These are phyloP conservation scores for Phortica variegata DNA, from an alignment of 1,140 invertebrate genomes.

Conservation along the genomic window DNA sequence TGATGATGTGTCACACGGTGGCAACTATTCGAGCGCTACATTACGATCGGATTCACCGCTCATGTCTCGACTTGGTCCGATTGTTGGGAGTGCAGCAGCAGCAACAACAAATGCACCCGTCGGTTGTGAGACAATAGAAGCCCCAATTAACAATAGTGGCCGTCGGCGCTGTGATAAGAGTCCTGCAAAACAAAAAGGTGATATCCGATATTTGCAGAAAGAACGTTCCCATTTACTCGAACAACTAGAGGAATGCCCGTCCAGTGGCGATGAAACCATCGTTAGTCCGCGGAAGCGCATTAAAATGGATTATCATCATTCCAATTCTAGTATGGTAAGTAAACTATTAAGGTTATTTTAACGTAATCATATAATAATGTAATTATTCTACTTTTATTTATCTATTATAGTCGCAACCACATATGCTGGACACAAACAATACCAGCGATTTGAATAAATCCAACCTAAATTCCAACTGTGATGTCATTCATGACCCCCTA, in stretches of 20 bases:
- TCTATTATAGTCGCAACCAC: too few relatives aligned
- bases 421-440: slow-evolving; percentile 21
- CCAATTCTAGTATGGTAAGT: slow-evolving; percentile 56
- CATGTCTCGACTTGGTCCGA: slow-evolving; percentile 36
- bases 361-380: background rate
- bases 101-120: slow-evolving; percentile 5
- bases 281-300: slow-evolving; percentile 67
- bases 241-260: slow-evolving; percentile 71
- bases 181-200: slow-evolving; percentile 35
- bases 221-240: slow-evolving; percentile 70
- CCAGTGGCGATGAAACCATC: slow-evolving; percentile 69
- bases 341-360: background rate
- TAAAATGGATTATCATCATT: slow-evolving; percentile 62
- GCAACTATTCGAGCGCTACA: slow-evolving; percentile 13
- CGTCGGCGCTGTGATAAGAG: slow-evolving; percentile 53
- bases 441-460: slow-evolving; percentile 24
- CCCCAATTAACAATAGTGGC: slow-evolving; percentile 23
- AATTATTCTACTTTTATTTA: background rate
- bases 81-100: slow-evolving; percentile 18
- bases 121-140: slow-evolving; percentile 23
- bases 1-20: slow-evolving; percentile 56
- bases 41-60: slow-evolving; percentile 55
- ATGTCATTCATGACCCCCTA: slow-evolving; percentile 51
- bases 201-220: slow-evolving; percentile 70
- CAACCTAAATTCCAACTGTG: slow-evolving; percentile 49